phyloP scores from a whole-genome alignment of 2,113 vertebrate genomes.

The Eleginops maclovinus region DNA sequence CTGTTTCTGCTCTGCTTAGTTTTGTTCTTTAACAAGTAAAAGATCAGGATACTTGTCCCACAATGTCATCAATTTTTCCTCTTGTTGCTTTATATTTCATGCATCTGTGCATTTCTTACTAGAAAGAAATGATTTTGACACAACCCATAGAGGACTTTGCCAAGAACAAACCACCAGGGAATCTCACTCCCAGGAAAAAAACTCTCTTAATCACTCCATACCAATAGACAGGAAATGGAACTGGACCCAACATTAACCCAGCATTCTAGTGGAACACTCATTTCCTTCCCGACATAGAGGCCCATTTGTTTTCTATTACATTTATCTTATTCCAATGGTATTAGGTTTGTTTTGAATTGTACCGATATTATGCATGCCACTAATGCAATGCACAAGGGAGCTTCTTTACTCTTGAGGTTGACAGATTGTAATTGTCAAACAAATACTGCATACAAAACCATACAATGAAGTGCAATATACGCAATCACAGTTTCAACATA shows the following conservation, averaged over 20 bases:
- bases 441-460: too few species aligned
- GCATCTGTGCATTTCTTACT: conserved; percentile 22
- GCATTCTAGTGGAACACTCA: conserved; percentile 40
- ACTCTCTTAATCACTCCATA: conserved; percentile 52
- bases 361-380: not conserved
- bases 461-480: not conserved
- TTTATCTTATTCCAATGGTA: conserved; percentile 20
- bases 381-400: not conserved
- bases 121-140: conserved; percentile 35
- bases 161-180: conserved; percentile 55
- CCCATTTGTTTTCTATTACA: conserved; percentile 24
- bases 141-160: conserved; percentile 41
- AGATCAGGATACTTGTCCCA: not conserved
- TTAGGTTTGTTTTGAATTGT: conserved; percentile 23
- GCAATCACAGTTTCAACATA: not conserved
- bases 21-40: not conserved
- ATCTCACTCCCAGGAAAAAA: conserved; percentile 51
- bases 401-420: not conserved
- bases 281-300: conserved; percentile 8
- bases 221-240: conserved; percentile 49
- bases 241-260: conserved; percentile 62
- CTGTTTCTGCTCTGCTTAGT: not conserved
- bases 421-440: too few species aligned
- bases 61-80: not conserved
- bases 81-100: not conserved